Base-by-base conservation (phyloP, 2,888 invertebrate species). In the Entomobrya multifasciata region DNA sequence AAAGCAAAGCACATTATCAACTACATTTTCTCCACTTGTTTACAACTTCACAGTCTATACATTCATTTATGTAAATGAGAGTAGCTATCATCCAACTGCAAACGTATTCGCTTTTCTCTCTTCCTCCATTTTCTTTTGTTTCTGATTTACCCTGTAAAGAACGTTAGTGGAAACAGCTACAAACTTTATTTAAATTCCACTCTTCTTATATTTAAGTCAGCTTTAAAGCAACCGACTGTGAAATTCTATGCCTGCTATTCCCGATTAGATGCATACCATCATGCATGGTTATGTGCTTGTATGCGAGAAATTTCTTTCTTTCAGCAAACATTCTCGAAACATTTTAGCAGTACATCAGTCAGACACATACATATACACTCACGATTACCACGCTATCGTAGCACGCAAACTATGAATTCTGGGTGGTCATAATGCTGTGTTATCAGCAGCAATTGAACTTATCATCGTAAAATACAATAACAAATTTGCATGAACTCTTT, bases 31-130 rank as follows among this genome's bases (percentile, higher is more conserved):
- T 57, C 60, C 82, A 82, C 30, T 60, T 82, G 82, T 82, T 82
- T 82, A 82, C 82, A 47, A 82, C 70, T 72, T 72, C 72, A 49
- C 49, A 49, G 22, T 74, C 44, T 44, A 57, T 60, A 57, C 76
- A 76, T 72, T 72, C 85, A 78, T 85, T 78, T 79, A 85, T 85
- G 85, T 60, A 78, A 85, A 85, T 85, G 85, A 85, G 78, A 49
- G n/a, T n/a, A 72, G 49, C 27, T 72, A 72, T 13, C 70, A 30
- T 36, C 22, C 41, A 55, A 41, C 55, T 6, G 20, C 67, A 15
- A 80, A 47, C 30, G 15, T 55, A n/a, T 41, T 15, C 60, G 1
- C 8, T 30, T 27, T 60, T 60, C 72, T 41, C 49, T 72, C 15
- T 74, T 52, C 62, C 30, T 17, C 17, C 78, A 36, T 74, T 60